Evolutionary conservation across 2,797 vertebrate species (phyloP).

Genomic region (Paedocypris micromegethes): DNA sequence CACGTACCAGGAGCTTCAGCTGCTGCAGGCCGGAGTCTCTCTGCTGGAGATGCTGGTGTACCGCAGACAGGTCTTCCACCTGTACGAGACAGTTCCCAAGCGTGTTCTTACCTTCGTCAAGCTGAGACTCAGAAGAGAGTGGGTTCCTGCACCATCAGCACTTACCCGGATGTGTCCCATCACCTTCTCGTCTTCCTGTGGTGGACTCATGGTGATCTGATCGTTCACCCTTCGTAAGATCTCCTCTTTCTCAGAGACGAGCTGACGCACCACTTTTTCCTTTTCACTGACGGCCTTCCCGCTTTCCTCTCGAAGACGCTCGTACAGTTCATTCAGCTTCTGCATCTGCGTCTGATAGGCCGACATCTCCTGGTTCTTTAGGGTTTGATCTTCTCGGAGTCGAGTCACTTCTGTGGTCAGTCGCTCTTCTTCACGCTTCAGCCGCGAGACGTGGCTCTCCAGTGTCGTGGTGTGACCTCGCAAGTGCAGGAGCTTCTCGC

Average conservation of each 20-base stretch:
- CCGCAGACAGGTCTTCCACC: slow-evolving; percentile 49
- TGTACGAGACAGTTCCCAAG: slow-evolving; percentile 27
- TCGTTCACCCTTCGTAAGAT: slow-evolving; percentile 52
- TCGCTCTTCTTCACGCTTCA: slow-evolving; percentile 59
- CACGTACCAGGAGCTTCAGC: slow-evolving; percentile 70
- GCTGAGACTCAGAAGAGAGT: slow-evolving; percentile 17
- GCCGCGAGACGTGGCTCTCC: slow-evolving; percentile 53
- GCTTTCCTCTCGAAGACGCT: slow-evolving; percentile 55
- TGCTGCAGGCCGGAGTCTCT: slow-evolving; percentile 76
- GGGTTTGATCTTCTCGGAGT: slow-evolving; percentile 60
- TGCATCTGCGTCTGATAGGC: slow-evolving; percentile 69
- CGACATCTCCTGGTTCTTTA: slow-evolving; percentile 62
- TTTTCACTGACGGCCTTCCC: slow-evolving; percentile 60
- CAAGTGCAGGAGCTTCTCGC: slow-evolving; percentile 57
- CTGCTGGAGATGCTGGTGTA: slow-evolving; percentile 68
- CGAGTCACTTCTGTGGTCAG: slow-evolving; percentile 61
- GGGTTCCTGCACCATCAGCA: slow-evolving; percentile 70
- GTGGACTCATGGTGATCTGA: slow-evolving; percentile 61
- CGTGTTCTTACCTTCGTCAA: too few relatives aligned
- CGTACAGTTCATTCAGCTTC: slow-evolving; percentile 62
- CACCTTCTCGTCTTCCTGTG: slow-evolving; percentile 63
- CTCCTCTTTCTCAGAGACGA: slow-evolving; percentile 65
- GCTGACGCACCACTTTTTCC: slow-evolving; percentile 60
- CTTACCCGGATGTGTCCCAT: slow-evolving; percentile 84
- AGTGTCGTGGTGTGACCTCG: slow-evolving; percentile 61